phyloP scores from a whole-genome alignment of 2,888 invertebrate species.

The Drosophila falleni region DNA sequence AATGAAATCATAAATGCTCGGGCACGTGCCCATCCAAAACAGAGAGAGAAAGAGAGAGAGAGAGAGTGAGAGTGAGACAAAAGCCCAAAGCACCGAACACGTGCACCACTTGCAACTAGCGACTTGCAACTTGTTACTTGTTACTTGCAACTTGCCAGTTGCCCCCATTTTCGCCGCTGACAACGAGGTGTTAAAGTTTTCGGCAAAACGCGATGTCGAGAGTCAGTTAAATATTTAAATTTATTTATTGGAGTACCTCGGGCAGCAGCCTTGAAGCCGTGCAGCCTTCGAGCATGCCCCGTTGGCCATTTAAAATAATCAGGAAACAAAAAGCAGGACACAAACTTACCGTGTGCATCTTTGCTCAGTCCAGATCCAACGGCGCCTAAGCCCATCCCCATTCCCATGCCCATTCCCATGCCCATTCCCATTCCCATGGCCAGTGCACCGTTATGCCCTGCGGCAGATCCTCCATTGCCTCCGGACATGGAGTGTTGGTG shows the following conservation, averaged over 20 bases:
- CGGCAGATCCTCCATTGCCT: conserved; percentile 42
- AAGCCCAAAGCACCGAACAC: conserved; percentile 24
- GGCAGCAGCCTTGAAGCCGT: conserved; percentile 4
- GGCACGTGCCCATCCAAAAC: conserved; percentile 60
- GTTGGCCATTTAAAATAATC: conserved; percentile 73
- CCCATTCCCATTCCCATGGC: conserved; percentile 39
- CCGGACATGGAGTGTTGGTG: conserved; percentile 79
- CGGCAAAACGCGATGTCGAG: conserved; percentile 31
- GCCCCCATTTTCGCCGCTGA: conserved; percentile 18
- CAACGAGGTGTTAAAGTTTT: conserved; percentile 69
- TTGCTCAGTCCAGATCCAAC: conserved; percentile 62
- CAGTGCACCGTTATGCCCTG: conserved; percentile 48
- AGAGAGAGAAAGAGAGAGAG: not conserved
- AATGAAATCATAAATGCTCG: conserved; percentile 75
- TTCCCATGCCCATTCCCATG: conserved; percentile 37
- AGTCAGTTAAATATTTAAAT: conserved; percentile 77
- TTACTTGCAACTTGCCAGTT: conserved; percentile 5
- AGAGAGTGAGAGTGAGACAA: not conserved
- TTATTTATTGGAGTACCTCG: conserved; percentile 67
- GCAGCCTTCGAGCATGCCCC: conserved; percentile 14
- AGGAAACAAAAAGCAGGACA: conserved; percentile 38
- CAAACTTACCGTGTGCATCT: conserved; percentile 84
- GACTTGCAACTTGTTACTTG: conserved; percentile 25
- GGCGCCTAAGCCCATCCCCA: conserved; percentile 31
- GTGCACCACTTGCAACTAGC: conserved; percentile 34